These are phyloP conservation scores for Dolichotis patagonum DNA, from an alignment of 2,113 vertebrate genomes.

Conservation along the genomic window DNA sequence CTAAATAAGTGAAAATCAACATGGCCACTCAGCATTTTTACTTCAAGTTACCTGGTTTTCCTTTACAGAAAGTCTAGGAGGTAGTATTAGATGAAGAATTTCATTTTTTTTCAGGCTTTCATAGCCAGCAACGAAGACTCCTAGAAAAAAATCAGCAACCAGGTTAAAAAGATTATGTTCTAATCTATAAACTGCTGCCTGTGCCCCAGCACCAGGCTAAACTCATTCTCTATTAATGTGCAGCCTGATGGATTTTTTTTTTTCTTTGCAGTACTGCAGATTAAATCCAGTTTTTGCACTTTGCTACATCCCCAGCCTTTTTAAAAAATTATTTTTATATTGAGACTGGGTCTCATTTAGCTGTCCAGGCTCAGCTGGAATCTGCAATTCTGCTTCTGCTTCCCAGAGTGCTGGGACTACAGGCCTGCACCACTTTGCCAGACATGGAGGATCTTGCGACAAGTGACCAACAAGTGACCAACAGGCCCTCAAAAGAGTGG, in stretches of 20 bases:
- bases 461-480: not conserved
- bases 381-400: not conserved
- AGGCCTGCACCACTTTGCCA: not conserved
- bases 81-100: slow-evolving; percentile 91
- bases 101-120: slow-evolving; percentile 85
- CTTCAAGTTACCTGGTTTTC: slow-evolving; percentile 89
- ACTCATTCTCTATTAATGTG: not conserved
- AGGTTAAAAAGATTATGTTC: not conserved
- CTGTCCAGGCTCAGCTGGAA: not conserved
- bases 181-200: not conserved
- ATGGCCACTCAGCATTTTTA: not conserved
- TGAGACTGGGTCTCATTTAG: not conserved
- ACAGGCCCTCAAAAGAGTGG: not conserved
- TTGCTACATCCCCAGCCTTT: not conserved
- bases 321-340: not conserved
- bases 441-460: not conserved
- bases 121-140: slow-evolving; percentile 91
- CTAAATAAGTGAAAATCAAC: not conserved
- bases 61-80: slow-evolving; percentile 88
- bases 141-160: slow-evolving; percentile 67
- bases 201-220: not conserved
- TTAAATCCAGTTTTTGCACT: not conserved
- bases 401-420: not conserved
- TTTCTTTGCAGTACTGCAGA: not conserved
- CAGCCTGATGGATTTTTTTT: not conserved